Base-by-base conservation (phyloP, 1,140 invertebrate species). In the Micrasema minimum region DNA sequence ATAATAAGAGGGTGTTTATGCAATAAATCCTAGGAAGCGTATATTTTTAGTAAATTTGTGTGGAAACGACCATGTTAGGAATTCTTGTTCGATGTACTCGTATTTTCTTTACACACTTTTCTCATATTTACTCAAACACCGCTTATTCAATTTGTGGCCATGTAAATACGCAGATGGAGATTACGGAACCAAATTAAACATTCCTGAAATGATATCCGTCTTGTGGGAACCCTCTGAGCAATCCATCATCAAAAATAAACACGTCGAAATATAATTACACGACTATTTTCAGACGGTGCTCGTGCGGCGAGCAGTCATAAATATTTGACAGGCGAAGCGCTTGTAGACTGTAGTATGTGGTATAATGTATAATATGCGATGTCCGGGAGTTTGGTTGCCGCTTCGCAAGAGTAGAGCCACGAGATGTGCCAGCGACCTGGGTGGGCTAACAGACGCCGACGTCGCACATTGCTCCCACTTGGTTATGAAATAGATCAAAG, bases 171-270 rank as follows among this genome's bases (percentile, higher is more conserved):
- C 7, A 31, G 26, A 31, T 31, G n/a, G n/a, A 31, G 26, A 31
- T 7, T 31, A 7, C 7, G 26, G 26, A 31, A 31, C 26, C 26
- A 31, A 31, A 31, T 31, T 31, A 31, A 7, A 31, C 26, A 31
- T 4, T 31, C 7, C 26, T 31, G 26, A 7, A 31, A 31, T 31
- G 26, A 31, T 31, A 31, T 31, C 26, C 26, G 26, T 31, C 26
- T 31, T 31, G 3, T 20, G 5, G 43, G 7, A 48, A 20, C 46
- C 18, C 1, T 48, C 18, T 20, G 6, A 55, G 55, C 55, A 18
- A 59, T 59, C 55, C 55, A 59, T 59, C 55, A 41, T 41, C 18
- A 12, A 59, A 59, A 59, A 38, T 59, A 59, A 59, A 59, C 55
- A 59, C 35, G 55, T 59, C 55, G 3, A 59, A 59, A 22, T 43